Base-by-base conservation (phyloP, 2,113 vertebrate genomes). In the Eclectus roratus region DNA sequence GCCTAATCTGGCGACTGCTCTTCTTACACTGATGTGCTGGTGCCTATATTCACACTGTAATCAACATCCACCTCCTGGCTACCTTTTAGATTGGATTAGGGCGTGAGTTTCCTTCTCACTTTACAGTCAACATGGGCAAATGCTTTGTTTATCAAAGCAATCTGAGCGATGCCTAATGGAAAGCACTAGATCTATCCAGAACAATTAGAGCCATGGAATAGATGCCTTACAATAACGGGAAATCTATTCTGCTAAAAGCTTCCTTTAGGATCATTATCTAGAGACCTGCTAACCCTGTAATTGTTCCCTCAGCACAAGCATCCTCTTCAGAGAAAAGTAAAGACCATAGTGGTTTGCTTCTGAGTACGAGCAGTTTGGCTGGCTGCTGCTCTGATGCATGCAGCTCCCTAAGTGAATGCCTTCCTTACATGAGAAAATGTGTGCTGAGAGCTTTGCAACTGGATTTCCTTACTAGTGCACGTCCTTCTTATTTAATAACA, bases 91-190 rank as follows among this genome's bases (percentile, higher is more conserved):
- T 86, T 88, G 78, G 71, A 74, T 83, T 86, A 90, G 91, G 92
- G 90, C 14, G 60, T 92, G 80, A 79, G 53, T 74, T 96, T 96
- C 94, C 96, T 94, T 95, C 92, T 96, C 72, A 43, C 73, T 96
- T 94, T 85, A 82, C 85, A 95, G 52, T 85, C 84, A 83, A 83
- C 85, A 63, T 44, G 70, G 94, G 66, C 79, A 94, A 96, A 90
- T 72, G 43, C 41, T 77, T 91, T 90, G 78, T 94, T 94, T 88
- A 73, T 82, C 89, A 77, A 91, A 88, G 72, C 89, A 80, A 89
- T 88, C 68, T 89, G 80, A 81, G 76, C 5, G 4, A 70, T 68
- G 50, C 66, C 65, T 76, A 91, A 90, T 39, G 89, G 95, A 92
- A 94, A 95, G 58, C 65, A 35, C 46, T 70, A 73, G 73, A 91